Evolutionary conservation across 2,797 vertebrate genomes (phyloP).

Genomic region (Coracias cyanogaster): DNA sequence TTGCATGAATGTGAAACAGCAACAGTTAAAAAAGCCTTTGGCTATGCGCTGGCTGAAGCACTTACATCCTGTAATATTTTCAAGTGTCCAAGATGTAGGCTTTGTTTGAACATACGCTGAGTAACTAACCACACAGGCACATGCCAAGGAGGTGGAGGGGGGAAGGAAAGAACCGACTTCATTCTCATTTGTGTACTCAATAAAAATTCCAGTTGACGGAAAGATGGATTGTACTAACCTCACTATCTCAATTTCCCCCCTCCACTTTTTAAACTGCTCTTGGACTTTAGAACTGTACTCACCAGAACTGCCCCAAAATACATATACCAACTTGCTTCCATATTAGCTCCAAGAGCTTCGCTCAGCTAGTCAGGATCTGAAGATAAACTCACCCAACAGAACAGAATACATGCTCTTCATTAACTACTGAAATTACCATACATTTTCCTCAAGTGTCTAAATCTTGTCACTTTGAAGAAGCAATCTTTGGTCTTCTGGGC

Average conservation of each 20-base stretch:
- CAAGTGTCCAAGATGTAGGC: neutral
- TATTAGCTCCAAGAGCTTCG: neutral
- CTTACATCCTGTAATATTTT: neutral
- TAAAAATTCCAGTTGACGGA: neutral
- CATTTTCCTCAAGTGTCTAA: conserved; percentile 43
- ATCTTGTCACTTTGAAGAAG: conserved; percentile 50
- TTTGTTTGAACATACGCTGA: neutral
- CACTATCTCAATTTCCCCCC: neutral
- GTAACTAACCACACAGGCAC: neutral
- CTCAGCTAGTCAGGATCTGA: neutral
- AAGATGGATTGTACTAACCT: neutral
- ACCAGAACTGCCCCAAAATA: neutral
- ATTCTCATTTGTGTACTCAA: neutral
- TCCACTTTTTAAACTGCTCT: neutral
- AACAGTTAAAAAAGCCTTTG: neutral
- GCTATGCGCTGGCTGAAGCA: neutral
- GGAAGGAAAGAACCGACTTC: neutral
- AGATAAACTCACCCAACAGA: neutral
- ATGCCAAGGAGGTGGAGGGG: neutral
- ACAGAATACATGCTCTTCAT: neutral
- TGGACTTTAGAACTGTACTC: neutral
- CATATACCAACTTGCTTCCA: neutral
- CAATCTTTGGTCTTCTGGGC: conserved; percentile 44
- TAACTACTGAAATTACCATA: conserved; percentile 51
- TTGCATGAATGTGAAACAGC: neutral